Base-by-base conservation (phyloP, 2,113 vertebrate species). In the Entelurus aequoreus region DNA sequence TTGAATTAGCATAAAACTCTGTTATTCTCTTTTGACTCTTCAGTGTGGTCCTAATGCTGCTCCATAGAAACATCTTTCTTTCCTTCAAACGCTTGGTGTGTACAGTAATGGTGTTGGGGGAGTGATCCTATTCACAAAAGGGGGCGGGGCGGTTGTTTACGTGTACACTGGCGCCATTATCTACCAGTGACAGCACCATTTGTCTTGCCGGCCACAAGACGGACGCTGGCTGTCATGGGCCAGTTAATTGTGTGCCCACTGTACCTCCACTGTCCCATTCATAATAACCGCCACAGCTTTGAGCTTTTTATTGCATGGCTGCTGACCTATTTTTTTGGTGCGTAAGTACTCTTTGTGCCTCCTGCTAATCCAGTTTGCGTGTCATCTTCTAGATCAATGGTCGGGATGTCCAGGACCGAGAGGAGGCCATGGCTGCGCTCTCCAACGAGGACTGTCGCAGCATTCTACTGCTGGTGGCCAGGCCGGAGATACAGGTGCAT, bases 141-240 rank as follows among this genome's bases (percentile, higher is more conserved):
- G 60, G 54, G 75, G 79, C 69, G 85, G 65, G 84, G 81, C 78
- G 76, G 65, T 88, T 88, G 84, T 86, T 86, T 85, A 84, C 92
- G 82, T 87, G 68, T 69, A 84, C 87, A 90, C 88, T 88, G 84
- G 87, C 88, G 87, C 93, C 91, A 94, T 97, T 96, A 95, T 93
- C 93, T 93, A 86, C 77, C 88, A 88, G 84, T 94, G 93, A 95
- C 94, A 94, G 92, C 90, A 90, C 91, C 94, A 95, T 96, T 95
- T 94, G 92, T 96, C 94, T 93, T 89, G 40, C 90, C 88, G 65
- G 52, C 88, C 87, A 89, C 93, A 94, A 97, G 94, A 96, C 94
- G 93, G 92, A 96, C 92, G 90, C 91, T 90, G 92, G 89, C 93
- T 93, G 94, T 94, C 94, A 95, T 82, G 68, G 79, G 81, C 90